phyloP scores from a whole-genome alignment of 2,888 invertebrate genomes.

The Ctena decussata region DNA sequence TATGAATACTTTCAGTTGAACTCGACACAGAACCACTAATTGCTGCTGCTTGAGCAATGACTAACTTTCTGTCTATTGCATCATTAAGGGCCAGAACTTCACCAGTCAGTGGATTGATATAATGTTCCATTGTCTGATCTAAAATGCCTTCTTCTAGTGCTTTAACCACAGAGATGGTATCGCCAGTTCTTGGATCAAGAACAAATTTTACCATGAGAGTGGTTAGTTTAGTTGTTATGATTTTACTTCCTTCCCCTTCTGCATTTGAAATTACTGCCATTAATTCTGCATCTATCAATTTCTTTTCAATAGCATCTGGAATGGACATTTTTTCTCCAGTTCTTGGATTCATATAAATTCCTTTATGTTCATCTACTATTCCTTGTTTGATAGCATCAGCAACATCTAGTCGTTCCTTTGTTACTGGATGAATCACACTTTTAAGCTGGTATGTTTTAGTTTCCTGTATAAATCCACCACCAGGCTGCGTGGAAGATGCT shows the following conservation, averaged over 20 bases:
- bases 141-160: constrained; percentile 96
- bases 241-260: constrained; percentile 95
- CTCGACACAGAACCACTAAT: constrained; percentile 88
- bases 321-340: constrained; percentile 93
- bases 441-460: constrained; percentile 82
- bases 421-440: constrained; percentile 91
- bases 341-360: constrained; percentile 90
- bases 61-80: constrained; percentile 91
- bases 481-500: constrained; percentile 95
- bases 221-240: constrained; percentile 83
- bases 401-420: constrained; percentile 91
- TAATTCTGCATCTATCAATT: constrained; percentile 89
- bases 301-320: constrained; percentile 93
- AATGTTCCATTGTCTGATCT: constrained; percentile 94
- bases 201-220: constrained; percentile 88
- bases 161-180: constrained; percentile 94
- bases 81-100: constrained; percentile 90
- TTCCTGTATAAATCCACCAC: constrained; percentile 91
- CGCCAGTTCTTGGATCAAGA: constrained; percentile 90
- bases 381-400: constrained; percentile 97
- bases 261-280: constrained; percentile 90
- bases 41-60: constrained; percentile 89
- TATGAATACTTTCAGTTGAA: constrained; percentile 89
- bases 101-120: constrained; percentile 89
- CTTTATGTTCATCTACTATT: constrained; percentile 92